Evolutionary conservation across 2,888 invertebrate genomes (phyloP).

Genomic region (Trissolcus brochymenae): DNA sequence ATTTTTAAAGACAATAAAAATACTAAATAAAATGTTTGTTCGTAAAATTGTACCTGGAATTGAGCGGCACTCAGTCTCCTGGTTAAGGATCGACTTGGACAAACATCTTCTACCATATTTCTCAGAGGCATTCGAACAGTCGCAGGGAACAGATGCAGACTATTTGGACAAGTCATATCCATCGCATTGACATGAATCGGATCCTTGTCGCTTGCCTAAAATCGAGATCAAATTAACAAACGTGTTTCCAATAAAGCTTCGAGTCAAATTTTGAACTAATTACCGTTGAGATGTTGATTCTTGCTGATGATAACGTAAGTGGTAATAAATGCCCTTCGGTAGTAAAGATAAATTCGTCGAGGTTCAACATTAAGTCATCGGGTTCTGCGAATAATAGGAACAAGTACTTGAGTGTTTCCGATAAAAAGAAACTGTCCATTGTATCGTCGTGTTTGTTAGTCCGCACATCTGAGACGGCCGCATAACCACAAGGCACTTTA

Average conservation of each 20-base stretch:
- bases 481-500: conserved; percentile 96
- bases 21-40: no score
- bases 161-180: conserved; percentile 90
- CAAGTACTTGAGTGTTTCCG: conserved; percentile 98
- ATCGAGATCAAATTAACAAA: neutral
- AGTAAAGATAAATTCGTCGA: conserved; percentile 92
- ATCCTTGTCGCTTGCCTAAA: conserved; percentile 70
- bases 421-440: conserved; percentile 98
- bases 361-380: conserved; percentile 86
- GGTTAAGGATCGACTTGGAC: conserved; percentile 81
- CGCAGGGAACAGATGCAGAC: conserved; percentile 88
- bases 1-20: neutral
- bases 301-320: conserved; percentile 84
- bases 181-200: conserved; percentile 79
- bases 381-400: conserved; percentile 95
- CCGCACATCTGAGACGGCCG: conserved; percentile 96
- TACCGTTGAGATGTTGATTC: conserved; percentile 78
- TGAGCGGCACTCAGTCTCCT: conserved; percentile 83
- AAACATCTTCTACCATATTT: conserved; percentile 89
- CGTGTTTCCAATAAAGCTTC: neutral
- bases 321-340: conserved; percentile 98
- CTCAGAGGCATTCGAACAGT: conserved; percentile 89
- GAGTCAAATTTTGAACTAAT: conserved; percentile 63
- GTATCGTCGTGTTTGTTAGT: conserved; percentile 94
- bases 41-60: conserved; percentile 78